Percentiles rank a stretch among this genome's conserved stretches.
phyloP scores from a whole-genome alignment of 1,140 invertebrate genomes.

The Sarcophaga peregrina region DNA sequence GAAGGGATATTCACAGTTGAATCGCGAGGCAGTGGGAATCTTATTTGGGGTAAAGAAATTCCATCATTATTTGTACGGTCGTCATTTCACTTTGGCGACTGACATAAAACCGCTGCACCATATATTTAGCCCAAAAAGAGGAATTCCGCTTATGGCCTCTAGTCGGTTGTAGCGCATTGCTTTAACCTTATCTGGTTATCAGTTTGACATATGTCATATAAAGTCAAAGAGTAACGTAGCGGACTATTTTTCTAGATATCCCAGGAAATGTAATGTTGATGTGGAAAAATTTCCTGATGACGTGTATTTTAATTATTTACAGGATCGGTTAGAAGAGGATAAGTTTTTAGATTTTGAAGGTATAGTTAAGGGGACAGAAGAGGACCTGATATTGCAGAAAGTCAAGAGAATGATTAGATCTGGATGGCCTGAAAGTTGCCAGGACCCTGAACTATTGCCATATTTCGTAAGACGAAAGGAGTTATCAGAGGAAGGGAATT shows the following conservation, averaged over 20 bases:
- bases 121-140: slow-evolving; percentile 61
- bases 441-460: neutral
- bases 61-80: slow-evolving; percentile 66
- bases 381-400: no score
- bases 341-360: no score
- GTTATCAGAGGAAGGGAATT: no score
- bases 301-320: no score
- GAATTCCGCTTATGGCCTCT: slow-evolving; percentile 54
- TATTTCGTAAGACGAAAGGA: neutral
- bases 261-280: no score
- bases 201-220: slow-evolving; percentile 51
- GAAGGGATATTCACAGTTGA: slow-evolving; percentile 66
- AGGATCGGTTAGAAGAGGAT: no score
- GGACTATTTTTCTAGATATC: slow-evolving; percentile 52
- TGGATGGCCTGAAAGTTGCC: no score
- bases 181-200: slow-evolving; percentile 50
- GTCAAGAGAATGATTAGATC: slow-evolving; percentile 26
- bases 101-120: slow-evolving; percentile 67
- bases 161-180: slow-evolving; percentile 55
- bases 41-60: slow-evolving; percentile 64
- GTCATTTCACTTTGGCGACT: slow-evolving; percentile 66
- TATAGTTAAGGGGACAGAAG: no score
- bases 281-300: no score
- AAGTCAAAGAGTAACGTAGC: slow-evolving; percentile 48
- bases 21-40: slow-evolving; percentile 68